Percentiles rank a stretch among this genome's conserved stretches.
Conservation (phyloP, 2,113 vertebrate species). For the Spilogale gracilis region DNA sequence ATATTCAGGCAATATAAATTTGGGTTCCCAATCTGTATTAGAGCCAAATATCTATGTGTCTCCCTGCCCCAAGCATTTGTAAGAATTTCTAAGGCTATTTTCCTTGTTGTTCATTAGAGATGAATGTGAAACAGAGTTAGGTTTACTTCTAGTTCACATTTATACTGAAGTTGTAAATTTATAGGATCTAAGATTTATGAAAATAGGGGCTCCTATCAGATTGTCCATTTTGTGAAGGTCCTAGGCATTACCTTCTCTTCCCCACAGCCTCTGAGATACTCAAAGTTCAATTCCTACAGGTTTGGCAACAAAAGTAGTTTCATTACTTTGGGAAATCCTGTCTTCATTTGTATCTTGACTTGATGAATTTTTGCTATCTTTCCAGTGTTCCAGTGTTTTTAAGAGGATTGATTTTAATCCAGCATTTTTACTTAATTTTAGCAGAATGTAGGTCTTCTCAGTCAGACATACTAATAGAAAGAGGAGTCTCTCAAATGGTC, state of each 20-base stretch:
- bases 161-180: background rate
- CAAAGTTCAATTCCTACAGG: background rate
- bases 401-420: background rate
- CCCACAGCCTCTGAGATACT: background rate
- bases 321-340: background rate
- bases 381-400: background rate
- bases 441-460: background rate
- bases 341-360: background rate
- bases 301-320: background rate
- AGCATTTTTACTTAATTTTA: background rate
- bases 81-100: background rate
- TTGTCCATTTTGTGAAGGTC: background rate
- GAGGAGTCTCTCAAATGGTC: background rate
- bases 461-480: background rate
- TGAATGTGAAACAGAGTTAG: background rate
- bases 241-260: background rate
- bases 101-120: background rate
- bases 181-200: background rate
- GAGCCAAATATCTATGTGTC: background rate
- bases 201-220: background rate
- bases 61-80: background rate
- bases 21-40: background rate
- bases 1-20: background rate
- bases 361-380: background rate
- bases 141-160: conserved; percentile 16